phyloP scores from a whole-genome alignment of 2,888 invertebrate genomes.

The Sinodicranocentrus sp. region DNA sequence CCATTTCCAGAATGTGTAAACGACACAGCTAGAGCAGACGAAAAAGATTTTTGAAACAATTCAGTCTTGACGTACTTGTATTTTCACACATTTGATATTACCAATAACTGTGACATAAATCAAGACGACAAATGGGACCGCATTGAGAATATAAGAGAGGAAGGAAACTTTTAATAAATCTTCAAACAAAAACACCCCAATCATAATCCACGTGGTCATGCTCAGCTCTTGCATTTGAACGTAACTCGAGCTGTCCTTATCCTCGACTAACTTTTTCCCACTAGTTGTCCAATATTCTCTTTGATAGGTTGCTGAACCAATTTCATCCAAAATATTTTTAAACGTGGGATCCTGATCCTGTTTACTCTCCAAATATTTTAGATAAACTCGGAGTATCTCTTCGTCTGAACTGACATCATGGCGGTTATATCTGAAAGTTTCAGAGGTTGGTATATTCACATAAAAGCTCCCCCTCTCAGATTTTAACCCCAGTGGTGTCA shows the following conservation, averaged over 20 bases:
- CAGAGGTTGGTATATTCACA: too few relatives aligned
- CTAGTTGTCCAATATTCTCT: slow-evolving; percentile 45
- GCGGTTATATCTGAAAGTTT: too few relatives aligned
- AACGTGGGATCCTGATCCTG: slow-evolving; percentile 17
- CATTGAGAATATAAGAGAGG: slow-evolving; percentile 65
- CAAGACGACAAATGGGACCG: slow-evolving; percentile 65
- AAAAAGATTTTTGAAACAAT: not conserved
- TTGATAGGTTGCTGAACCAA: not conserved
- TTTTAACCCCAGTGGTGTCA: too few relatives aligned
- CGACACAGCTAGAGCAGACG: slow-evolving; percentile 40
- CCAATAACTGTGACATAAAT: slow-evolving; percentile 54
- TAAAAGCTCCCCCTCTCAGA: too few relatives aligned
- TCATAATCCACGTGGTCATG: slow-evolving; percentile 66
- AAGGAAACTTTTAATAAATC: slow-evolving; percentile 67
- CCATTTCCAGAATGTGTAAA: slow-evolving; percentile 37
- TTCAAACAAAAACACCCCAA: slow-evolving; percentile 68
- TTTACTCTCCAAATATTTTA: not conserved
- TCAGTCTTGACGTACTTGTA: too few relatives aligned
- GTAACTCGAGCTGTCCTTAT: slow-evolving; percentile 43
- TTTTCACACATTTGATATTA: not conserved
- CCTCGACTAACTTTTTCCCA: slow-evolving; percentile 12
- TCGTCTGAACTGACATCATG: slow-evolving; percentile 4
- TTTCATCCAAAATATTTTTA: slow-evolving; percentile 21
- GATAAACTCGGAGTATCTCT: slow-evolving; percentile 1
- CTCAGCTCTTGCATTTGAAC: slow-evolving; percentile 47